These are phyloP conservation scores for Eristalis intricaria DNA, from an alignment of 2,888 invertebrate species.

Conservation along the genomic window DNA sequence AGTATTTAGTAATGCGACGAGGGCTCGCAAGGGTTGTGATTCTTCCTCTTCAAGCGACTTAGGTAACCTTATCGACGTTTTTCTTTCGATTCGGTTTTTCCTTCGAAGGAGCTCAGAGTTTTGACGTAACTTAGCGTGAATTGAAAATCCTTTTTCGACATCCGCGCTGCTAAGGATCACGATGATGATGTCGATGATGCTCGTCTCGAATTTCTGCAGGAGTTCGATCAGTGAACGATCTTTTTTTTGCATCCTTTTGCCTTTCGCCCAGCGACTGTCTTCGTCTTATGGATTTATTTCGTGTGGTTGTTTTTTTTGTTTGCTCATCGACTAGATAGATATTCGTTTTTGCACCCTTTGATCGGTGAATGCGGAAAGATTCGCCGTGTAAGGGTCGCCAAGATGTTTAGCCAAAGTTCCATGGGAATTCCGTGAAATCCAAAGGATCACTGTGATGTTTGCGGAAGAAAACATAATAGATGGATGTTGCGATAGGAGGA, in stretches of 20 bases:
- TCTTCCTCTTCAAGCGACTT: conserved; percentile 50
- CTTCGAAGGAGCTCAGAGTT: conserved; percentile 47
- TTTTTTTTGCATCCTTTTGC: conserved; percentile 55
- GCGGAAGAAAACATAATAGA: conserved; percentile 56
- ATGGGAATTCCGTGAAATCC: conserved; percentile 57
- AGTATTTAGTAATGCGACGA: conserved; percentile 56
- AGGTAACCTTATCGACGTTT: conserved; percentile 55
- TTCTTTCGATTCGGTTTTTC: conserved; percentile 44
- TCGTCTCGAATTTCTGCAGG: conserved; percentile 65
- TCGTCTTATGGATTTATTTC: conserved; percentile 24
- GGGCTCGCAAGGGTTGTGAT: conserved; percentile 70
- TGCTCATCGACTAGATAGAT: conserved; percentile 37
- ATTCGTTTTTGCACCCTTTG: conserved; percentile 67
- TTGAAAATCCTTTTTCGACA: conserved; percentile 61
- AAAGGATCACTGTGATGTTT: conserved; percentile 46
- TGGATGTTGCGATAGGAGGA: conserved; percentile 56
- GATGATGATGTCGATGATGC: conserved; percentile 68
- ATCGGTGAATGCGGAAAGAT: conserved; percentile 34
- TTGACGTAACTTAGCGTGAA: conserved; percentile 70
- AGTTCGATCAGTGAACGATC: conserved; percentile 12
- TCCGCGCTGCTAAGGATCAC: conserved; percentile 30
- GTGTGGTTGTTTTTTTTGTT: conserved; percentile 47
- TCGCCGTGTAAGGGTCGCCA: conserved; percentile 49
- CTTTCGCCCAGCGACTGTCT: conserved; percentile 38
- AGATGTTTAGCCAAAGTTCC: conserved; percentile 67